A percentile compares a stretch with the other conserved stretches of the same genome.
Evolutionary conservation across 2,113 vertebrate genomes (phyloP).

Genomic region (Struthidea cinerea): DNA sequence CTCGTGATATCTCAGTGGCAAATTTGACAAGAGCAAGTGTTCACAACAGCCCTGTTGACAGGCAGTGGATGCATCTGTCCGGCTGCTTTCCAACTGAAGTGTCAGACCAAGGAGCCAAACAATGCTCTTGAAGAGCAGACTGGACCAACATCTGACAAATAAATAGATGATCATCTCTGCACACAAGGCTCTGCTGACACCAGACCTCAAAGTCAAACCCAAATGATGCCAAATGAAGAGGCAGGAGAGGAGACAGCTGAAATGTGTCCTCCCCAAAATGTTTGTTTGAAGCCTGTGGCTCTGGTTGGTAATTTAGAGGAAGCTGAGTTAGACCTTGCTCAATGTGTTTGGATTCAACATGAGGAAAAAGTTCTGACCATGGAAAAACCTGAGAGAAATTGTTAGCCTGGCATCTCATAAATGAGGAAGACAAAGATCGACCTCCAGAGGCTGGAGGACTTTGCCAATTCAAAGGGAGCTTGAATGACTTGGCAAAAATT

Average conservation of each 20-base stretch:
- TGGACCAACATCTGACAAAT: not conserved
- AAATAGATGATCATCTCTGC: not conserved
- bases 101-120: not conserved
- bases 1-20: not conserved
- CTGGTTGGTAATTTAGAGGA: not conserved
- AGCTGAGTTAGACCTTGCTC: not conserved
- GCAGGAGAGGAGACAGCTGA: not conserved
- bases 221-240: not conserved
- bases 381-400: not conserved
- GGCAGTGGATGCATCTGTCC: not conserved
- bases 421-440: not conserved
- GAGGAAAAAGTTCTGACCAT: not conserved
- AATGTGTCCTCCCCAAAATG: not conserved
- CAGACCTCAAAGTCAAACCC: not conserved
- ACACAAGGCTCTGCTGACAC: not conserved
- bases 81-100: not conserved
- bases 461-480: not conserved
- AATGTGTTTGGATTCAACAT: fast-evolving
- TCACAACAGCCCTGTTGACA: not conserved
- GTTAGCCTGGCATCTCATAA: not conserved
- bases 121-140: not conserved
- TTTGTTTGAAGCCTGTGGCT: not conserved
- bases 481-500: not conserved
- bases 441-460: not conserved
- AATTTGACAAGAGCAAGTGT: not conserved